Base-by-base conservation (phyloP, 2,113 vertebrate genomes). In the Caranx melampygus region DNA sequence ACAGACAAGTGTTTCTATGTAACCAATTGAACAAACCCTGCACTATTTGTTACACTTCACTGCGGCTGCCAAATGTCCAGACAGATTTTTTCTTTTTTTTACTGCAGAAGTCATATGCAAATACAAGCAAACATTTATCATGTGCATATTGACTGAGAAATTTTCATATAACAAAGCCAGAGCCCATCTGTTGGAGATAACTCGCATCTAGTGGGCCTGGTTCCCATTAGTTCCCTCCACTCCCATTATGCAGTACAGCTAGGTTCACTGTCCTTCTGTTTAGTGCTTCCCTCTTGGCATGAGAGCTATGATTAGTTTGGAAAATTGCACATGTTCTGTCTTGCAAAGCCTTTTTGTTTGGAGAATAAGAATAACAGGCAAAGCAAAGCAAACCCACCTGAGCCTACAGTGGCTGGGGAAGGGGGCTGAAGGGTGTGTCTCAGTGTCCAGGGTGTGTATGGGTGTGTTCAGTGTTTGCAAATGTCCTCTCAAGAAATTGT, bases 291-390 rank as follows among this genome's bases (percentile, higher is more conserved):
- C 16, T 59, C 40, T 59, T 54, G 49, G 57, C 63, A 64, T 1
- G 6, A 64, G 11, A 79, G 49, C 49, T 55, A 51, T 42, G 20
- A 18, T 72, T 16, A 12, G 6, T 72, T 49, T 33, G n/a, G 10
- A 18, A 60, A 52, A 26, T 1, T 21, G 3, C 14, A 20, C 88
- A 79, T 62, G 91, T 65, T 82, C 69, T 26, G 59, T 84, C 92
- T 78, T 83, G 89, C 63, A 16, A 42, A 33, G 13, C 15, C 34
- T 65, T 74, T 74, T 63, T 80, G 61, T 73, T 64, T 35, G 16
- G 3, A 58, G 16, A 64, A 34, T 40, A 8, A 2, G 2, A 5
- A n/a, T 49, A 31, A 26, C 26, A 26, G 26, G 26, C 26, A 0
- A n/a, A 0, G 12, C 47, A 35, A 21, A 64, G 42, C 10, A 44